Evolutionary conservation across 1,140 invertebrate genomes (phyloP).

Genomic region (Papilio machaon): DNA sequence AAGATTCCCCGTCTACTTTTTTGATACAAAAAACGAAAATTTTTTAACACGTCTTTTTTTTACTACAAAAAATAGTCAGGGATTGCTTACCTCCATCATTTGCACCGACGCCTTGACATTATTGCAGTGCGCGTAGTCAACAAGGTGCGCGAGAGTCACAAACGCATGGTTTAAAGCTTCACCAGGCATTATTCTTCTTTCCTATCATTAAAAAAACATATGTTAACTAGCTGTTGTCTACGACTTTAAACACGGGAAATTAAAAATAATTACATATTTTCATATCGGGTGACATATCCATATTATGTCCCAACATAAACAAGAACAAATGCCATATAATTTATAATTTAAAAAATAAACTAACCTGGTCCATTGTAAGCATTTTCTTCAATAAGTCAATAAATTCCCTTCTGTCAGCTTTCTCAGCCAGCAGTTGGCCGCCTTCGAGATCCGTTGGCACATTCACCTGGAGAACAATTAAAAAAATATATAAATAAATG

Average conservation of each 20-base stretch:
- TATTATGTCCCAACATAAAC: no score
- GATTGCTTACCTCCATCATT: constrained; percentile 94
- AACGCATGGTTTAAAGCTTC: constrained; percentile 98
- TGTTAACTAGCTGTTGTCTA: neutral
- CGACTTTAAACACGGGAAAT: no score
- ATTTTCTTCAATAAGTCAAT: constrained; percentile 98
- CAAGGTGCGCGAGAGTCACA: constrained; percentile 95
- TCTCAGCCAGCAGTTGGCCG: constrained; percentile 96
- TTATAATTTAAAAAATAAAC: no score
- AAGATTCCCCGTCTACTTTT: no score
- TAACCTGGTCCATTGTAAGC: constrained; percentile 97
- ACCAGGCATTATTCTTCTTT: constrained; percentile 95
- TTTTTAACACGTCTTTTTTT: neutral
- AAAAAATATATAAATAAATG: neutral
- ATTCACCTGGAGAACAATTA: constrained; percentile 87
- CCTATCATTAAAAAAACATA: constrained; percentile 80
- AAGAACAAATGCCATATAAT: no score
- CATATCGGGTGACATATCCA: no score
- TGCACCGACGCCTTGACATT: constrained; percentile 97
- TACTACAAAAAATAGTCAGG: neutral
- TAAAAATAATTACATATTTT: no score
- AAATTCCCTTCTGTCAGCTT: constrained; percentile 97
- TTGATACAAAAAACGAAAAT: no score
- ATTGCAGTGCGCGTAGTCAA: constrained; percentile 98
- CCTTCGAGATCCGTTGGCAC: constrained; percentile 98